Base-by-base conservation (phyloP, 37 sponge, comb jelly and placozoan species). In the Axinella damicornis region DNA sequence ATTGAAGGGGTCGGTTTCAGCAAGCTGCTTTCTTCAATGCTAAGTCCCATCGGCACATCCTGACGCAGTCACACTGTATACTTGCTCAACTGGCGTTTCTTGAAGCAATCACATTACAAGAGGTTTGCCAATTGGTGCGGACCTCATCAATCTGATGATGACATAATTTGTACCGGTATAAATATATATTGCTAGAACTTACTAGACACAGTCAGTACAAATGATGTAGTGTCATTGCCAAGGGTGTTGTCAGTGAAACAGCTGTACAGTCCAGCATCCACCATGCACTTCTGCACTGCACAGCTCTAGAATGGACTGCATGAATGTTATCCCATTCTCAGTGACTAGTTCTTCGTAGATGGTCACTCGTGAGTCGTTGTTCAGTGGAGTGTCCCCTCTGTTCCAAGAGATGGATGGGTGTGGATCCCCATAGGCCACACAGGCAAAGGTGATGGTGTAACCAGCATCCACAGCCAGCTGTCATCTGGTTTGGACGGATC, bases 391-490 rank as follows among this genome's bases (percentile, higher is more conserved):
- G 11, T 34, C 69, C 12, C 54, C 70, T 40, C 0, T 69, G 2
- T 12, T 15, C 81, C 81, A 80, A 2, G 33, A 9, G 11, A 80
- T 67, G 22, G 6, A 53, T 28, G 81, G 69, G 0, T 11, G 11
- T 40, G 81, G 70, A 34, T 16, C 28, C 0, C 81, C 81, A 69
- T 55, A 80, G 11, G 57, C 81, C 30, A 80, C 66, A 56, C 81
- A 80, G 53, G 57, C 34, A 38, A 80, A 36, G 32, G 19, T n/a
- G 1, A 15, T 52, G 2, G 31, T 37, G 20, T 18, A 11, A 0
- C 58, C 58, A 55, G 70, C 38, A 12, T 56, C 69, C 37, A 78
- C 65, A 25, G n/a, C n/a, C n/a, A n/a, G 35, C 25, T 0, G 31
- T 2, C 1, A 11, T 34, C 28, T 27, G n/a, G n/a, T n/a, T 53